phyloP scores from a whole-genome alignment of 2,797 vertebrate species.

The Pangasius krempfi region DNA sequence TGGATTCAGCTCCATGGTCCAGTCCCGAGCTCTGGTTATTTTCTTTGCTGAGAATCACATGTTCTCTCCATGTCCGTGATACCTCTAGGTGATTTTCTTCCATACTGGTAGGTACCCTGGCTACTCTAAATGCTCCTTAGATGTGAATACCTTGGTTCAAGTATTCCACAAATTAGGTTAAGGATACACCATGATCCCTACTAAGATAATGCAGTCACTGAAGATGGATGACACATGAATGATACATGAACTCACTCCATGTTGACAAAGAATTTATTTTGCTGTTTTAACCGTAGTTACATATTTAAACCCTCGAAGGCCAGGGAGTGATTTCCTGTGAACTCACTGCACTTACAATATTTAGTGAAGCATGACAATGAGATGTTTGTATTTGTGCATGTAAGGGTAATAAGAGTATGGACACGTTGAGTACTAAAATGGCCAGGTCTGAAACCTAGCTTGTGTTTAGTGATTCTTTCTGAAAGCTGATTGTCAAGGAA shows the following conservation, averaged over 20 bases:
- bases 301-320: background rate
- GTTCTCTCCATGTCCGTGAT: background rate
- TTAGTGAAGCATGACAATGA: slow-evolving; percentile 24
- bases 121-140: background rate
- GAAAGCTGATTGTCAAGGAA: slow-evolving; percentile 41
- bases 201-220: background rate
- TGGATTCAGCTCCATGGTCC: background rate
- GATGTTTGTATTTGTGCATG: slow-evolving; percentile 21
- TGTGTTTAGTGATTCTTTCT: slow-evolving; percentile 53
- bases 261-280: background rate
- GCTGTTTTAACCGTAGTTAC: background rate
- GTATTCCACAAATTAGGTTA: background rate
- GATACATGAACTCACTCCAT: background rate
- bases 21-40: background rate
- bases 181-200: background rate
- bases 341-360: background rate
- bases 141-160: background rate
- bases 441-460: slow-evolving; percentile 48
- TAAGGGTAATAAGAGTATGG: slow-evolving; percentile 23
- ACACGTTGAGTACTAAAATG: slow-evolving; percentile 2
- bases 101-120: background rate
- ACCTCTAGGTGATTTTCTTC: background rate
- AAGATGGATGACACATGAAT: background rate
- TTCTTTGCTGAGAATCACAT: background rate
- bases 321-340: background rate